These are phyloP conservation scores for Macrotis lagotis DNA, from an alignment of 2,113 vertebrate species.

Conservation along the genomic window DNA sequence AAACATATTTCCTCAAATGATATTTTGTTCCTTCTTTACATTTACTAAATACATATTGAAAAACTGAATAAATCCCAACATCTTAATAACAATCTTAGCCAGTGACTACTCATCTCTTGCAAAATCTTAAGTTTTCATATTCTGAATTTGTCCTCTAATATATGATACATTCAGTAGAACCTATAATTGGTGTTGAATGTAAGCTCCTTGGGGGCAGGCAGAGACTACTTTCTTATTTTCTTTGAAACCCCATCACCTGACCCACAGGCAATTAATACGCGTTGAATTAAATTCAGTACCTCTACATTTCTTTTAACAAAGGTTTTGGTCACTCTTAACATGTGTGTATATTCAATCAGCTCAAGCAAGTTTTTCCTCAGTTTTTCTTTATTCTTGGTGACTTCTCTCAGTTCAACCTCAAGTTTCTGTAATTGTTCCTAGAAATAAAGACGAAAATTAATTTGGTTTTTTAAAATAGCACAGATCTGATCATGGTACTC, in stretches of 20 bases:
- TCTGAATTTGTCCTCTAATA: neutral
- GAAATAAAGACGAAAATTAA: neutral
- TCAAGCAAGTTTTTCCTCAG: slow-evolving; percentile 94
- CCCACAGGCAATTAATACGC: neutral
- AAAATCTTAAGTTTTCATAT: neutral
- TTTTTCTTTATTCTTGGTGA: slow-evolving; percentile 97
- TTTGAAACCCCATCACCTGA: neutral
- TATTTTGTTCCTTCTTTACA: neutral
- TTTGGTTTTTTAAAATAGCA: neutral
- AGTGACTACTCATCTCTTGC: neutral
- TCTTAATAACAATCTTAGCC: neutral
- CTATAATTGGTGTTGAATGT: neutral
- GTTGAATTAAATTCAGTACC: slow-evolving; percentile 76
- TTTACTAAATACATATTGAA: neutral
- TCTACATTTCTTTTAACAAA: slow-evolving; percentile 88
- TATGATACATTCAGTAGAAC: neutral
- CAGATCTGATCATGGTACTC: neutral
- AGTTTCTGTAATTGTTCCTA: slow-evolving; percentile 97
- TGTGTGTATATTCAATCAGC: slow-evolving; percentile 93
- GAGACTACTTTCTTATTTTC: neutral
- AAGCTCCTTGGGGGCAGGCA: neutral
- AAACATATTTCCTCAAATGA: accelerated
- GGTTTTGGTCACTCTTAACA: slow-evolving; percentile 91
- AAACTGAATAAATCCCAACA: neutral
- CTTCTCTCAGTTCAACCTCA: slow-evolving; percentile 93